These are phyloP conservation scores for Gymnothorax javanicus DNA, from an alignment of 2,797 vertebrate genomes.

Conservation along the genomic window DNA sequence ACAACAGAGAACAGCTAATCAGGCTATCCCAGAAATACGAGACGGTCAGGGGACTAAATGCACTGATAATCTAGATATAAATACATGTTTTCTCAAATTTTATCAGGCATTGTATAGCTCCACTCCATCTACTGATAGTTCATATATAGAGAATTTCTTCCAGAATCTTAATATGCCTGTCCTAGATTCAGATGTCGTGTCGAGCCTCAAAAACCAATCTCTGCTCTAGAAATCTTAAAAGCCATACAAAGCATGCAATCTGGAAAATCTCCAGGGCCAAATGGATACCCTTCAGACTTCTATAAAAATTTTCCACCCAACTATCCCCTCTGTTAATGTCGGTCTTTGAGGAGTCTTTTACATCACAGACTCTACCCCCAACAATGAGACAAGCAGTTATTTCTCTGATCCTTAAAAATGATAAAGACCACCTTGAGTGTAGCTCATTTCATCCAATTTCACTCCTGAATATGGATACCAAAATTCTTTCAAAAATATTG, in stretches of 20 bases:
- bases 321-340: constrained; percentile 26
- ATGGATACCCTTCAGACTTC: constrained; percentile 34
- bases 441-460: constrained; percentile 27
- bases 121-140: not conserved
- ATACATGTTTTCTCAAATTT: not conserved
- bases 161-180: constrained; percentile 5
- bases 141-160: not conserved
- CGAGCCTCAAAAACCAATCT: constrained; percentile 11
- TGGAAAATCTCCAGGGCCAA: constrained; percentile 25
- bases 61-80: not conserved
- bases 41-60: constrained; percentile 28
- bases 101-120: constrained; percentile 26
- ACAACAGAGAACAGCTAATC: constrained; percentile 24
- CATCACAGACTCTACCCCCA: not conserved
- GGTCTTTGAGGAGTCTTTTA: constrained; percentile 23
- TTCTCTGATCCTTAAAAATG: constrained; percentile 9
- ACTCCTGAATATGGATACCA: constrained; percentile 28
- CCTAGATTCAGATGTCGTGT: not conserved
- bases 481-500: constrained; percentile 28
- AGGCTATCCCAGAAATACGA: constrained; percentile 25
- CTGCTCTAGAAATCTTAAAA: constrained; percentile 11
- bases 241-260: constrained; percentile 21
- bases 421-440: constrained; percentile 11
- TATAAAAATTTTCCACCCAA: constrained; percentile 17
- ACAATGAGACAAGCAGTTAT: constrained; percentile 17